These are phyloP conservation scores for Acanthurus lineatus DNA, from an alignment of 2,797 vertebrate species.

Conservation along the genomic window DNA sequence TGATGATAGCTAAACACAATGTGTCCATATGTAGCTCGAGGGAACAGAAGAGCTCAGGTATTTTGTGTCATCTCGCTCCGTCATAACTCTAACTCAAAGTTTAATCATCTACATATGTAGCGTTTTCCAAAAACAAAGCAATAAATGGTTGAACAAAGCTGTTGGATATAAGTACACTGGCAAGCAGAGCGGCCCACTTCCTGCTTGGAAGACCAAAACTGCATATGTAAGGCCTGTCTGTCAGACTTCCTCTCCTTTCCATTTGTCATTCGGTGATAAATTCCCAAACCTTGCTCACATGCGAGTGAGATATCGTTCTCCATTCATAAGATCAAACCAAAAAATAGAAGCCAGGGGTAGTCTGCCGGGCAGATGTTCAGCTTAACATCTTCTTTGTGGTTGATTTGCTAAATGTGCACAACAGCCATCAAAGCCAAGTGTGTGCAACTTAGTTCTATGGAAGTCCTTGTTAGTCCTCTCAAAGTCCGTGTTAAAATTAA, in stretches of 20 bases:
- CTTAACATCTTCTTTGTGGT: constrained; percentile 41
- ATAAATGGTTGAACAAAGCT: constrained; percentile 44
- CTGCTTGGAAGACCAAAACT: constrained; percentile 47
- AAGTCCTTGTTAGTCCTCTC: background rate
- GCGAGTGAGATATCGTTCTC: constrained; percentile 59
- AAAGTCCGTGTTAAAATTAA: background rate
- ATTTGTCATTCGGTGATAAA: constrained; percentile 58
- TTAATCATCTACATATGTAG: constrained; percentile 38
- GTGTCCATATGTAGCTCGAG: constrained; percentile 8
- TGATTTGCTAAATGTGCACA: constrained; percentile 41
- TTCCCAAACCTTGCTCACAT: constrained; percentile 49
- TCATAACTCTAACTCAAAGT: constrained; percentile 15
- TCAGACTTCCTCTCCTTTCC: constrained; percentile 59
- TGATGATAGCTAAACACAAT: constrained; percentile 3
- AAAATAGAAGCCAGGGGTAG: constrained; percentile 30
- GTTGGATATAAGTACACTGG: constrained; percentile 17
- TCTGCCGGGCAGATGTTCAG: constrained; percentile 76
- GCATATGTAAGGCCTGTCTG: constrained; percentile 54
- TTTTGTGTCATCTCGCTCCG: constrained; percentile 13
- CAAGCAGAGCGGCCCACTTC: constrained; percentile 14
- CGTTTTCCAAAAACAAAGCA: constrained; percentile 43
- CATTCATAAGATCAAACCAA: constrained; percentile 64
- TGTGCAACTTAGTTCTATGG: background rate
- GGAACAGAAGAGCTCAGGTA: constrained; percentile 22
- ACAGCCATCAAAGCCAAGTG: constrained; percentile 28